Percentiles rank a stretch among this genome's conserved stretches.
These are phyloP conservation scores for Pemphigus obesinymphae DNA, from an alignment of 1,140 invertebrate genomes.

Conservation along the genomic window DNA sequence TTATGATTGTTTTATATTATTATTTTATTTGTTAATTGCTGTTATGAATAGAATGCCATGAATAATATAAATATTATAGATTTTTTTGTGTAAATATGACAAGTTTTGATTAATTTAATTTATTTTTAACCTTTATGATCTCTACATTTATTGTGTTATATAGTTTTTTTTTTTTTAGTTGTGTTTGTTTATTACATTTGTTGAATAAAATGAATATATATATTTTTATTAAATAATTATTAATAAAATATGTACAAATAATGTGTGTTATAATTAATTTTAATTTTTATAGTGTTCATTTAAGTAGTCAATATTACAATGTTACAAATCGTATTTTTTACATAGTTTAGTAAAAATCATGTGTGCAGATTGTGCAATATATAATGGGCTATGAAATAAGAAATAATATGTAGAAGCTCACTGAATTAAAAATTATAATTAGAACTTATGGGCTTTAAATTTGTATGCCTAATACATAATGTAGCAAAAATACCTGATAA, in stretches of 20 bases:
- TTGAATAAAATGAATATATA: not conserved
- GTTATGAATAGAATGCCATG: not conserved
- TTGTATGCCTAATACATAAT: too few relatives aligned
- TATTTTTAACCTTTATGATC: constrained; percentile 1
- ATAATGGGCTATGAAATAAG: too few relatives aligned
- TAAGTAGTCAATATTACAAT: too few relatives aligned
- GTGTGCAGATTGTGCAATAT: too few relatives aligned
- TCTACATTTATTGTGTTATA: not conserved
- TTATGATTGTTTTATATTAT: not conserved
- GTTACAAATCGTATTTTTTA: too few relatives aligned
- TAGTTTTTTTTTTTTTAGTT: constrained; percentile 2
- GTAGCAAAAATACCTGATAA: too few relatives aligned
- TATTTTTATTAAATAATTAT: not conserved
- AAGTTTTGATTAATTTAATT: not conserved
- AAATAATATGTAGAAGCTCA: too few relatives aligned
- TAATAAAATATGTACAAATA: not conserved
- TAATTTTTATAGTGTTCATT: too few relatives aligned
- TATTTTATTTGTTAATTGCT: not conserved
- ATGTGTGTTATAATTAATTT: too few relatives aligned
- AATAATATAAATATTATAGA: not conserved
- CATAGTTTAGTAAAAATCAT: too few relatives aligned
- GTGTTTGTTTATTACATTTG: not conserved
- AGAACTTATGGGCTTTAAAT: too few relatives aligned
- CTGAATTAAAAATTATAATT: too few relatives aligned
- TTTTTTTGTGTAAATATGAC: not conserved